Evolutionary conservation across 2,113 vertebrate species (phyloP).

Genomic region (Sardina pilchardus): DNA sequence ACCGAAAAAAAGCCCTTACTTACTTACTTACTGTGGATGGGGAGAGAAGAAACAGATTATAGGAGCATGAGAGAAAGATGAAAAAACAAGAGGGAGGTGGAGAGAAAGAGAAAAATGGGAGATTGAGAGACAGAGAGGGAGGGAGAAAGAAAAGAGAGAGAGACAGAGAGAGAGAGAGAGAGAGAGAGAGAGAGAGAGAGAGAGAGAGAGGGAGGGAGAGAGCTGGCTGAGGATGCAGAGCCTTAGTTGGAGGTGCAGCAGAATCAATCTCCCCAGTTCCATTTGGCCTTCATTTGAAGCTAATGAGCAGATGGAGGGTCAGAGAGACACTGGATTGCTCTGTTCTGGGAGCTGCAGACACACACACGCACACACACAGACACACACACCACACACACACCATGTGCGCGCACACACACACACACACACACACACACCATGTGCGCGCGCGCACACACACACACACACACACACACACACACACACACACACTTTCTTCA

Average conservation of each 20-base stretch:
- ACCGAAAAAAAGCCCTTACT: background rate
- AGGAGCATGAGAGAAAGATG: background rate
- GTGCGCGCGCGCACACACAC: background rate
- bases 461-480: constrained; percentile 34
- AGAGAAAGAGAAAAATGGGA: background rate
- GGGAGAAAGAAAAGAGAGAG: background rate
- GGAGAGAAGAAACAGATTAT: background rate
- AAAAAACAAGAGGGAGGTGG: background rate
- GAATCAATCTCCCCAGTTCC: constrained; percentile 63
- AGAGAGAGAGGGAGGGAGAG: constrained; percentile 32
- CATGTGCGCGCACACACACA: constrained; percentile 1
- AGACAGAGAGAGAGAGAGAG: background rate
- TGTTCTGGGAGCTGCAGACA: constrained; percentile 54
- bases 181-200: background rate
- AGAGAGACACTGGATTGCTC: constrained; percentile 54
- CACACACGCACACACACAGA: constrained; percentile 12
- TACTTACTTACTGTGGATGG: background rate
- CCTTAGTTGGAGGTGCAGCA: constrained; percentile 52
- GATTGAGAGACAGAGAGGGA: background rate
- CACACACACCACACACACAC: constrained; percentile 7
- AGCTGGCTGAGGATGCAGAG: constrained; percentile 44
- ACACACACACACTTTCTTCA: background rate
- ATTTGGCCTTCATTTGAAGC: constrained; percentile 69
- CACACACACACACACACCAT: constrained; percentile 5
- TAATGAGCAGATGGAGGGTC: constrained; percentile 72